Evolutionary conservation across 1,140 invertebrate genomes (phyloP), one percentile per base, ranked within the genome.

Genomic region (Spodoptera litura): DNA sequence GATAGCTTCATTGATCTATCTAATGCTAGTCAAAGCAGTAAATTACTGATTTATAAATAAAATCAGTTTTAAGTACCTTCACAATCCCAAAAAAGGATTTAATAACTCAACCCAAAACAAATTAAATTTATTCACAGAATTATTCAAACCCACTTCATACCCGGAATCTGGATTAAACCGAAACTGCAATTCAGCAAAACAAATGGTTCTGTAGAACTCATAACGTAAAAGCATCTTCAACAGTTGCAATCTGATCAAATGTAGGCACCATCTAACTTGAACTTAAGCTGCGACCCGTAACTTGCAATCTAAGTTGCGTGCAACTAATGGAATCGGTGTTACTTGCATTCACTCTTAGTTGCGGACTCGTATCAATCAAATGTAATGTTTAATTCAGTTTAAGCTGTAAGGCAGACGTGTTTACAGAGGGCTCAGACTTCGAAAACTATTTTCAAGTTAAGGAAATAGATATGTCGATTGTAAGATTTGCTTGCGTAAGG

Each of bases 271-370:
- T 27, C 49, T 27, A 68, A 68, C 20, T 68, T 68, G 15, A 71
- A 55, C 27, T 71, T 56, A 71, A 71, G 52, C 52, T 55, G 52
- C 27, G 51, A 53, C 68, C 68, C 51, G 52, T 15, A 61, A 72
- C 53, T 58, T 56, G 70, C 56, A 72, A 72, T 55, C 58, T 72
- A 72, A 55, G 58, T 72, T 72, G 70, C 70, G 70, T 72, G 66
- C 66, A 15, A 53, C 15, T 72, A 72, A 72, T 58, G 70, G 70
- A 72, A n/a, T 35, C 66, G 25, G 20, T 15, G 52, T 71, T 70
- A 35, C 11, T 52, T 52, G n/a, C 51, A 12, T 44, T 44, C 38
- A 10, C 51, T 15, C 68, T 71, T 70, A 35, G n/a, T 52, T 52
- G n/a, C 51, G 12, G 27, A 44, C 38, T 44, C 8, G 52, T 71